A percentile compares a stretch with the other conserved stretches of the same genome.
Conservation (phyloP, 2,888 invertebrate species). For the Nineta flava region DNA sequence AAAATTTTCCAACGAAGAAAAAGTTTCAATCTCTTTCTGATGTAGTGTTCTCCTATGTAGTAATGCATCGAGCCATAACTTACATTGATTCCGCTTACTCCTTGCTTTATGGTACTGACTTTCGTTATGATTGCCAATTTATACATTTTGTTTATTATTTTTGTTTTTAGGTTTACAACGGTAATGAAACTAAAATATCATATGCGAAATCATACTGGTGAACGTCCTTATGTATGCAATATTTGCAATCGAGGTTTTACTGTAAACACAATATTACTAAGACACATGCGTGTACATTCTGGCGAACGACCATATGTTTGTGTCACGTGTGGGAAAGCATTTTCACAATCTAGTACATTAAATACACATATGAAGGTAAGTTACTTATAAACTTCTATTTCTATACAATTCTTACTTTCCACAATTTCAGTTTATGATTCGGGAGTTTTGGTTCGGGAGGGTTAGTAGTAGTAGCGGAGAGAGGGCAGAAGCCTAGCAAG, state of each 20-base stretch:
- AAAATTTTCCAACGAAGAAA: too few relatives aligned
- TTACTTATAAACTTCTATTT: constrained; percentile 3
- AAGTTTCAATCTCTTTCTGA: too few relatives aligned
- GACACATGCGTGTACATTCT: constrained; percentile 30
- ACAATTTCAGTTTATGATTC: background rate
- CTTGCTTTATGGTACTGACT: background rate
- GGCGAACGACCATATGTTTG: constrained; percentile 30
- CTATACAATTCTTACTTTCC: background rate
- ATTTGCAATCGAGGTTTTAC: constrained; percentile 29
- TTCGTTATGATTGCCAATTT: too few relatives aligned
- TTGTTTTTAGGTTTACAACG: constrained; percentile 25
- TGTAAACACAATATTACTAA: constrained; percentile 27
- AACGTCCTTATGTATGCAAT: constrained; percentile 28
- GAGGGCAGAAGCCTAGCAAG: too few relatives aligned
- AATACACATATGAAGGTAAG: constrained; percentile 29
- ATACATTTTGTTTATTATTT: too few relatives aligned
- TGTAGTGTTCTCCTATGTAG: too few relatives aligned
- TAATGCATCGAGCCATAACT: too few relatives aligned
- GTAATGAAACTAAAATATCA: constrained; percentile 31
- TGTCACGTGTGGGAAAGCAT: constrained; percentile 29
- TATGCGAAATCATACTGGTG: constrained; percentile 30
- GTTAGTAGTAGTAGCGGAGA: too few relatives aligned
- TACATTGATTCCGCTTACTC: background rate
- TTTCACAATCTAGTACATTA: constrained; percentile 28
- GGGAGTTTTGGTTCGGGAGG: background rate